phyloP scores from a whole-genome alignment of 2,888 invertebrate genomes.

The Spialia ferax region DNA sequence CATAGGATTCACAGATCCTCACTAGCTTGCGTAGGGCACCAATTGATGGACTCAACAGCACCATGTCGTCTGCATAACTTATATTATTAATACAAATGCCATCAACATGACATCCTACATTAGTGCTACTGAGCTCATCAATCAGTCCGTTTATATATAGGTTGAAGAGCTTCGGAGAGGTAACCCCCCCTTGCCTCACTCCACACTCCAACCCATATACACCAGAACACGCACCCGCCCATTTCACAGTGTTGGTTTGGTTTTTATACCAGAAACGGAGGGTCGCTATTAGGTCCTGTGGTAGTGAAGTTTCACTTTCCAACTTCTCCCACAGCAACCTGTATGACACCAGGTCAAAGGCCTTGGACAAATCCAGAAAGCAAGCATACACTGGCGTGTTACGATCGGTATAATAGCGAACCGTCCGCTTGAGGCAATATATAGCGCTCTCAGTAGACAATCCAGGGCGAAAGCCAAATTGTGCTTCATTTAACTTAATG shows the following conservation, averaged over 20 bases:
- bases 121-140: neutral
- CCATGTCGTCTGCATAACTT: conserved; percentile 16
- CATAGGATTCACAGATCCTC: neutral
- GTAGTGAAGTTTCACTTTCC: neutral
- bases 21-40: neutral
- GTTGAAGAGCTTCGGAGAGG: conserved; percentile 5
- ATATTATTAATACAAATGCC: conserved; percentile 7
- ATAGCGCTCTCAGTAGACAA: neutral
- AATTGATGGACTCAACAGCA: neutral
- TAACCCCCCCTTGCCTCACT: neutral
- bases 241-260: neutral
- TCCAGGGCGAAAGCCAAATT: neutral
- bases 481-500: neutral
- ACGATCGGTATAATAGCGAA: neutral
- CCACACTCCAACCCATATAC: neutral
- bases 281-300: neutral
- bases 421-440: neutral
- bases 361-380: neutral
- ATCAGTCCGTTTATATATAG: neutral
- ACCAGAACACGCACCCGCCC: neutral
- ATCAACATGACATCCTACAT: neutral
- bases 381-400: neutral
- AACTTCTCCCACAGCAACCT: neutral
- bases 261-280: neutral
- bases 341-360: neutral